Evolutionary conservation across 2,113 vertebrate species (phyloP), one percentile per base, ranked within the genome.

Genomic region (Notothenia rossii): DNA sequence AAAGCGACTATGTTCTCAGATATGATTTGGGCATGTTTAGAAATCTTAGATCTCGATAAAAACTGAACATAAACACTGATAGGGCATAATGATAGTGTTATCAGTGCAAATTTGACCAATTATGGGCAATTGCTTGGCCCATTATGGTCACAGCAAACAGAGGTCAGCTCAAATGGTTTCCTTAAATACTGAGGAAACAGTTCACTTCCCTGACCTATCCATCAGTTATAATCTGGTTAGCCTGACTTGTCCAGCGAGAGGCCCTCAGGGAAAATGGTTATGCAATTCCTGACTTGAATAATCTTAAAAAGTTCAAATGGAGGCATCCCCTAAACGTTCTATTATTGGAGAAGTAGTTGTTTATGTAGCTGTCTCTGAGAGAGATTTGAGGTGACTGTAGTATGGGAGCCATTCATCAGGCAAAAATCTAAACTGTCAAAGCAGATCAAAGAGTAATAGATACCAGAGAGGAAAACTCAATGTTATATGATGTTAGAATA

Each of bases 231-330:
- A 85, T 85, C 75, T 79, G 56, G 43, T 81, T 60, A 58, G 59
- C 20, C 81, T 83, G 64, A 65, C 73, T 25, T 36, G 79, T 65
- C 69, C 61, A 75, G 65, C 53, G 14, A 71, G 55, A 82, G 71
- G 58, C 69, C 82, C 74, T 59, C 36, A 56, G 80, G 71, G 74
- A 53, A 85, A 75, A 82, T 15, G 10, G 68, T 90, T 90, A 91
- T 77, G 78, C 78, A 93, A 93, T 73, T 78, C 76, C 72, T 66
- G 11, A 3, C 79, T 46, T 64, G 67, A 88, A 69, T 72, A 54
- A 81, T 83, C 80, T 51, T 55, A 33, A 72, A 61, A 60, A 71
- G 43, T 59, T 33, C 50, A 62, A 76, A 51, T 25, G 59, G 55
- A 62, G 60, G n/a, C 14, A 1, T 4, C 3, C 25, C 7, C 40